Evolutionary conservation across 2,113 vertebrate species (phyloP), one percentile per base, ranked within the genome.

Genomic region (Eira barbara): DNA sequence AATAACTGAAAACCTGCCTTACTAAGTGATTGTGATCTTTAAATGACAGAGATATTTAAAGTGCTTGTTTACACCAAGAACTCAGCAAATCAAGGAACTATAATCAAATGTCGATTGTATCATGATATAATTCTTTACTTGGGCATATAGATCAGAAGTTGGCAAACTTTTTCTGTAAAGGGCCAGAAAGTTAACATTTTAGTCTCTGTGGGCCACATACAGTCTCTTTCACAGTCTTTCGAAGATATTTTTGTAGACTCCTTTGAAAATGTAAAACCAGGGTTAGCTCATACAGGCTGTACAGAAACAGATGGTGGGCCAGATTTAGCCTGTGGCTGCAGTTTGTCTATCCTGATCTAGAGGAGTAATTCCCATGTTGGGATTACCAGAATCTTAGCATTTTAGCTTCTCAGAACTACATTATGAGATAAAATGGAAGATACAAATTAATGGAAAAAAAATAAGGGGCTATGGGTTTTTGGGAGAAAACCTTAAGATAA

Each of bases 51-150:
- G 49, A 52, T 81, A 95, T 80, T 97, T 97, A 81, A 90, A 80
- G 36, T 91, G 12, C 47, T 94, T 87, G 0, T 76, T 97, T 84
- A 96, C 29, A 96, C 25, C 47, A 95, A 95, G 73, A 97, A 89
- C 55, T 82, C 39, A 76, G 57, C 39, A 96, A 65, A 57, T 97
- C 59, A 95, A 80, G n/a, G 36, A 78, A 42, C 47, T 92, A 1
- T 87, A 87, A 94, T 96, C 14, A 95, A 57, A 80, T 80, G 10
- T 65, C 89, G 17, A 36, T 96, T 93, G 34, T 63, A 83, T 91
- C 47, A 49, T 89, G 11, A 36, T 55, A 63, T 83, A 78, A 93
- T 73, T 90, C 17, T 42, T 81, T 92, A 89, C 23, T 85, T 95
- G 34, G 36, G 9, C 12, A 36, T 45, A 4, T 61, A 95, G 34